phyloP scores from a whole-genome alignment of 1,140 invertebrate genomes.

The Cecropterus lyciades region DNA sequence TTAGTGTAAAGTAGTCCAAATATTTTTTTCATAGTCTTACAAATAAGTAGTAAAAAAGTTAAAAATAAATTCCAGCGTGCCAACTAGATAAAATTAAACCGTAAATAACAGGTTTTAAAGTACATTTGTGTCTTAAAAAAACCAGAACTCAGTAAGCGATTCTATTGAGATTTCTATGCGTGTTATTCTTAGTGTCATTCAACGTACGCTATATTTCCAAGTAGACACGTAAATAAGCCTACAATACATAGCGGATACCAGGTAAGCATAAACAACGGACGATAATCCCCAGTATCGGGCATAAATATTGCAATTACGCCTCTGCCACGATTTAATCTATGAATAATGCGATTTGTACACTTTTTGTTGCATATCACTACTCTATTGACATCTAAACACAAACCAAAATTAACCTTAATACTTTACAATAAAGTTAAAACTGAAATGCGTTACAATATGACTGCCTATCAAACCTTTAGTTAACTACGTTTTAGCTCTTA shows the following conservation, averaged over 20 bases:
- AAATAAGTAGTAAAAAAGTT: no score
- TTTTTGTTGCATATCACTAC: constrained; percentile 35
- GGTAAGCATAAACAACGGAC: constrained; percentile 23
- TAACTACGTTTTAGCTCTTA: constrained; percentile 1
- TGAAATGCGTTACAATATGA: neutral
- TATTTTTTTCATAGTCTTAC: no score
- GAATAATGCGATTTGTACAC: constrained; percentile 37
- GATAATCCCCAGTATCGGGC: constrained; percentile 27
- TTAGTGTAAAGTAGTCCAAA: no score
- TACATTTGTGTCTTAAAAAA: no score
- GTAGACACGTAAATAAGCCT: neutral
- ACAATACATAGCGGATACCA: constrained; percentile 2
- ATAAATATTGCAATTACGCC: constrained; percentile 35
- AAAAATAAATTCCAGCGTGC: no score
- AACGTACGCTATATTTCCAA: no score
- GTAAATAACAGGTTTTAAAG: no score
- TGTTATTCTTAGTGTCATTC: no score
- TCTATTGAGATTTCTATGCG: no score
- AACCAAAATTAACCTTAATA: neutral
- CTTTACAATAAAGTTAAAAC: neutral
- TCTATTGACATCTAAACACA: constrained; percentile 4
- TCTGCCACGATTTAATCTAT: constrained; percentile 38
- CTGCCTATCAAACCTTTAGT: constrained; percentile 16
- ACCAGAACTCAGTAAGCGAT: no score
- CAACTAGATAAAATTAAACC: no score